phyloP scores from a whole-genome alignment of 2,113 vertebrate species.

The Origma solitaria region DNA sequence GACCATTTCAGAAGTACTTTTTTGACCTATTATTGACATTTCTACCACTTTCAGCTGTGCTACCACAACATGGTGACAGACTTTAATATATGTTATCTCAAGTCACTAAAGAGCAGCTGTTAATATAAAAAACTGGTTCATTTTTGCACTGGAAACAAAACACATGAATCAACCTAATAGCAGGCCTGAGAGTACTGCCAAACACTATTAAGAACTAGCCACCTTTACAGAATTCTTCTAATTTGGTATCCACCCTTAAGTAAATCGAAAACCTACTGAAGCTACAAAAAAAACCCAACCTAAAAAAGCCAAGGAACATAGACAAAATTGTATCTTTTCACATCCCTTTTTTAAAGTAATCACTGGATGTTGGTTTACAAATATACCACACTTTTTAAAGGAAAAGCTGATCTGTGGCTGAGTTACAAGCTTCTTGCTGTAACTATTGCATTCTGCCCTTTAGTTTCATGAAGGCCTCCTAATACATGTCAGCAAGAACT shows the following conservation, averaged over 20 bases:
- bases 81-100: not conserved
- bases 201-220: not conserved
- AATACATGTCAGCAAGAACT: not conserved
- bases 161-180: not conserved
- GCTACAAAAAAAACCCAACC: not conserved
- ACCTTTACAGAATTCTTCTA: not conserved
- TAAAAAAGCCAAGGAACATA: not conserved
- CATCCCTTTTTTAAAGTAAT: not conserved
- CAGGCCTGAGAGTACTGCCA: not conserved
- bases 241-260: not conserved
- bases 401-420: not conserved
- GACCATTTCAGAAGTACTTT: constrained; percentile 17
- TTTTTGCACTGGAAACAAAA: not conserved
- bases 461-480: not conserved
- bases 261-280: not conserved
- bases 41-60: constrained; percentile 2
- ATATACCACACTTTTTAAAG: not conserved
- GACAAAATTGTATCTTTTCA: not conserved
- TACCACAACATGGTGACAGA: not conserved
- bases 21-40: constrained; percentile 31
- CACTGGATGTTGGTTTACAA: not conserved
- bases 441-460: not conserved
- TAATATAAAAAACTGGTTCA: not conserved
- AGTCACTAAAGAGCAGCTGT: not conserved
- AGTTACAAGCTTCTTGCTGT: not conserved